These are phyloP conservation scores for Gymnogyps californianus DNA, from an alignment of 2,113 vertebrate species.

Conservation along the genomic window DNA sequence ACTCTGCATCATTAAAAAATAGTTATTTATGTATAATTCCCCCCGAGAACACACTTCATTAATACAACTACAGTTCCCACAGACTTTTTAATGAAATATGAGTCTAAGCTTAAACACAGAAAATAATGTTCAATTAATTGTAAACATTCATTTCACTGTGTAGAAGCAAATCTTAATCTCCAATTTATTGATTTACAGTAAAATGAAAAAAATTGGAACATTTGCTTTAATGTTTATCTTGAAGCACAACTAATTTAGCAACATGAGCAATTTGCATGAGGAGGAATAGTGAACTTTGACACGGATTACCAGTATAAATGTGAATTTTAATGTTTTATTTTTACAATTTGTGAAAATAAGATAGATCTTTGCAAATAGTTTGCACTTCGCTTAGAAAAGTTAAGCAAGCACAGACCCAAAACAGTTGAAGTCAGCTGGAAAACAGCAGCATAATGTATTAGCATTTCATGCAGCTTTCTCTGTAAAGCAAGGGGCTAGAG, in stretches of 20 bases:
- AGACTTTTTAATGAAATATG: slow-evolving; percentile 58
- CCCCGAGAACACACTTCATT: slow-evolving; percentile 32
- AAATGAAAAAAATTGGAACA: not conserved
- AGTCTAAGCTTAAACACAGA: slow-evolving; percentile 39
- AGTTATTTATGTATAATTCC: slow-evolving; percentile 40
- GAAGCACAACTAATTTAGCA: slow-evolving; percentile 18
- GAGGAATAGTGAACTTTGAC: not conserved
- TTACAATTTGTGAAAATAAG: not conserved
- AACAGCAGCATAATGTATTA: not conserved
- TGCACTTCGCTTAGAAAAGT: not conserved
- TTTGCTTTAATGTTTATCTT: slow-evolving; percentile 29
- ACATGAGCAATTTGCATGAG: not conserved
- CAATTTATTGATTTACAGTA: slow-evolving; percentile 24
- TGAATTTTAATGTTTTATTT: not conserved
- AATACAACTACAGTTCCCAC: not conserved
- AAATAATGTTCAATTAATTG: slow-evolving; percentile 63
- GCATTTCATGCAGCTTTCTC: not conserved
- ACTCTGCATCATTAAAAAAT: slow-evolving; percentile 23
- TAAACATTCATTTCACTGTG: slow-evolving; percentile 22
- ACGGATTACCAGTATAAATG: not conserved
- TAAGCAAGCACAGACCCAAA: not conserved
- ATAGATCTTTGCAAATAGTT: not conserved
- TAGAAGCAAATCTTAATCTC: slow-evolving; percentile 41
- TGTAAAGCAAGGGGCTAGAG: not conserved
- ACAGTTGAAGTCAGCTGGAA: not conserved